These are phyloP conservation scores for Drosophila pectinifera DNA, from an alignment of 1,140 invertebrate species.

Conservation along the genomic window DNA sequence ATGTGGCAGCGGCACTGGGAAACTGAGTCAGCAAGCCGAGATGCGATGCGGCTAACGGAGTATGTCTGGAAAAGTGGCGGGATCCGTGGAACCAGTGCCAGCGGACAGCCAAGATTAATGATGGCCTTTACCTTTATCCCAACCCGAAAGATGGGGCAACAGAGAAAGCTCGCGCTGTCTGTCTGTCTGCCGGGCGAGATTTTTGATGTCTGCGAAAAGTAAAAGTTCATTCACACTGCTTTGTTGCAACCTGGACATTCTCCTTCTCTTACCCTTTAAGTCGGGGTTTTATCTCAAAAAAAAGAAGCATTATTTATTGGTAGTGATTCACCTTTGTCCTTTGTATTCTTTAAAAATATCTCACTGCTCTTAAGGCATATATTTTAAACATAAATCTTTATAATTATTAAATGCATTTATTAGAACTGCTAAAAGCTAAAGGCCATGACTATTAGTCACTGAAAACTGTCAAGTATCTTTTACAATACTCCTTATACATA, in stretches of 20 bases:
- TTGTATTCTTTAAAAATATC: neutral
- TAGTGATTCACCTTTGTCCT: conserved; percentile 7
- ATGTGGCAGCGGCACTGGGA: conserved; percentile 23
- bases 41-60: conserved; percentile 34
- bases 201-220: conserved; percentile 59
- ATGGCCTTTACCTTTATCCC: conserved; percentile 43
- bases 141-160: too few species aligned
- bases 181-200: conserved; percentile 17
- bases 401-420: neutral
- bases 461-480: too few species aligned
- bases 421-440: neutral
- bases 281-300: neutral
- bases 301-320: neutral
- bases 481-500: neutral
- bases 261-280: conserved; percentile 22
- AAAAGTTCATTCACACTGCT: conserved; percentile 75
- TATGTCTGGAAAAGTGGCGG: conserved; percentile 26
- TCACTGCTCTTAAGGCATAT: neutral
- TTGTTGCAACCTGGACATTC: too few species aligned
- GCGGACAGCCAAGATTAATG: conserved; percentile 44
- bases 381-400: neutral
- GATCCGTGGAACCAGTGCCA: neutral
- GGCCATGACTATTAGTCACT: too few species aligned
- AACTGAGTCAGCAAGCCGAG: conserved; percentile 65
- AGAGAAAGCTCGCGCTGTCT: conserved; percentile 10